Percentiles rank a stretch among this genome's conserved stretches.
phyloP scores from a whole-genome alignment of 2,797 vertebrate species.

The Glyptemys insculpta region DNA sequence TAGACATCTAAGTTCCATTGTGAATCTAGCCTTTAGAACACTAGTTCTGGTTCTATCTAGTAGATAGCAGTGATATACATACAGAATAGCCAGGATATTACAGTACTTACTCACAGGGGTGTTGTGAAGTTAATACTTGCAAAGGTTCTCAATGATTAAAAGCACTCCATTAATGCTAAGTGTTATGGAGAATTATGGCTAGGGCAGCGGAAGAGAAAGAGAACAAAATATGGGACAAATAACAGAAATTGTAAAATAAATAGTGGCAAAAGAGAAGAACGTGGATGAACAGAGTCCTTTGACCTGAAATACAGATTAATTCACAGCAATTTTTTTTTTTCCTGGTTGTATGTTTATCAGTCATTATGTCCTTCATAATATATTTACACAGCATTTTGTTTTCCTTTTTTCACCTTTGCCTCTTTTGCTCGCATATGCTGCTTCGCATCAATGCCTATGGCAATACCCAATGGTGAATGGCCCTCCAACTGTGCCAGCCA shows the following conservation, averaged over 20 bases:
- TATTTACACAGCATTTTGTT: constrained; percentile 31
- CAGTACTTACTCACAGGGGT: background rate
- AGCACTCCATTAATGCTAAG: background rate
- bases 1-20: background rate
- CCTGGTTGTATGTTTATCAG: background rate
- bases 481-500: constrained; percentile 66
- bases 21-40: background rate
- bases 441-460: constrained; percentile 59
- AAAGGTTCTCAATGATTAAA: background rate
- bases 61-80: background rate
- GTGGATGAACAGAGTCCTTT: background rate
- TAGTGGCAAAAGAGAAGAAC: background rate
- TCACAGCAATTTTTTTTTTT: constrained; percentile 15
- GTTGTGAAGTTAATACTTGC: background rate
- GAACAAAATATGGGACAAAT: background rate
- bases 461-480: constrained; percentile 63
- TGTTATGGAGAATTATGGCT: background rate
- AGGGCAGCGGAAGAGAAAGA: constrained; percentile 10
- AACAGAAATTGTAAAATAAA: constrained; percentile 49
- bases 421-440: constrained; percentile 70
- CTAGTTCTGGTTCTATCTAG: background rate
- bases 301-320: background rate
- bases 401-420: constrained; percentile 43
- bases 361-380: constrained; percentile 31
- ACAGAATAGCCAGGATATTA: background rate